Conservation (phyloP, 2,888 invertebrate genomes). For the Parthenolecanium corni region DNA sequence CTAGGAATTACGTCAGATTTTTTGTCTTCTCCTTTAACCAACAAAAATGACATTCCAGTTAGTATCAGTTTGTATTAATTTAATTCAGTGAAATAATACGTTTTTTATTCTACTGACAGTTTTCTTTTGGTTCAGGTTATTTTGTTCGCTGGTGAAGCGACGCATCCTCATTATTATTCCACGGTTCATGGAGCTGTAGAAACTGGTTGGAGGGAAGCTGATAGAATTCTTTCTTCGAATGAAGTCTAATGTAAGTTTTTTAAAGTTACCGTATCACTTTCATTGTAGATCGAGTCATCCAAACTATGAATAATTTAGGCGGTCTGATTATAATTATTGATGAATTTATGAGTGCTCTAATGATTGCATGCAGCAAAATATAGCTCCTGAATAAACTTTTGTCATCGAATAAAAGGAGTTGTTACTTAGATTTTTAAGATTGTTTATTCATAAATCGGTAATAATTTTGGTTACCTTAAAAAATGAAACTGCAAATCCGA, state of each 20-base stretch:
- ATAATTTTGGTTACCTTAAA: too few species aligned
- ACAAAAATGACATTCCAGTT: slow-evolving; percentile 14
- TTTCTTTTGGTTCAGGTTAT: slow-evolving; percentile 37
- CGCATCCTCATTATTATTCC: slow-evolving; percentile 42
- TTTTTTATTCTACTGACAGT: not conserved
- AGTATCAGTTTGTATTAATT: not conserved
- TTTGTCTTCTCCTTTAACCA: not conserved
- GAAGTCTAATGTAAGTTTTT: not conserved
- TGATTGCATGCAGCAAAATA: too few species aligned
- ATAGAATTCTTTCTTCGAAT: slow-evolving; percentile 36
- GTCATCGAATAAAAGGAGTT: too few species aligned
- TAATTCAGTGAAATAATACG: not conserved
- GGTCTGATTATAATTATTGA: too few species aligned
- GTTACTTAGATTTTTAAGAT: too few species aligned
- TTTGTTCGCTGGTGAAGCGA: slow-evolving; percentile 53
- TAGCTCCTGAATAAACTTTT: too few species aligned
- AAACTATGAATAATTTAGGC: too few species aligned
- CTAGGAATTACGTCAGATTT: slow-evolving; percentile 32
- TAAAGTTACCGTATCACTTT: too few species aligned
- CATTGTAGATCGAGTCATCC: too few species aligned
- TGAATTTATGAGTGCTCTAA: too few species aligned
- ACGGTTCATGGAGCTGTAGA: slow-evolving; percentile 48
- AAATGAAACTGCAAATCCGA: too few species aligned
- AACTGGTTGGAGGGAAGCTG: slow-evolving; percentile 45
- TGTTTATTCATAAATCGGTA: too few species aligned